A percentile compares a stretch with the other conserved stretches of the same genome.
These are phyloP conservation scores for Myiozetetes cayanensis DNA, from an alignment of 2,113 vertebrate genomes.

Conservation along the genomic window DNA sequence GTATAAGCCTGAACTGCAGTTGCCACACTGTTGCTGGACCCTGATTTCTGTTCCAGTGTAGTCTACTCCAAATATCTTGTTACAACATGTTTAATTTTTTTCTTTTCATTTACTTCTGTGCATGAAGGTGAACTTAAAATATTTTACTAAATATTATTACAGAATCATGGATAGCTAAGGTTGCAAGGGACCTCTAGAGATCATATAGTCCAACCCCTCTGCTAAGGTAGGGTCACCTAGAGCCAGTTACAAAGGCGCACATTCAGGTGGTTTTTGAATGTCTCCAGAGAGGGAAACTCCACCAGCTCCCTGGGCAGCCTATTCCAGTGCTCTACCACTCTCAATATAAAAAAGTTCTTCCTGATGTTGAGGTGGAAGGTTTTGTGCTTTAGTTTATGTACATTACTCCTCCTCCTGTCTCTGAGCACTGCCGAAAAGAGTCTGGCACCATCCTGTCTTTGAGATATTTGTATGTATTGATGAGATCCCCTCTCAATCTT, in stretches of 20 bases:
- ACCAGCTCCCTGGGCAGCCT: accelerated
- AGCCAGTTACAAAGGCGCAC: not conserved
- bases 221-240: not conserved
- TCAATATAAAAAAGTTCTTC: not conserved
- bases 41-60: not conserved
- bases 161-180: too few relatives aligned
- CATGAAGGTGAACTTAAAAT: not conserved
- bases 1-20: not conserved
- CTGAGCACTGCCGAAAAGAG: not conserved
- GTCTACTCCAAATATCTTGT: not conserved
- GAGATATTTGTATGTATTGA: not conserved
- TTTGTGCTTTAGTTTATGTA: not conserved
- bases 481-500: not conserved
- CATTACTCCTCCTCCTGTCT: not conserved
- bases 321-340: not conserved
- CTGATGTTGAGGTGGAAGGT: not conserved
- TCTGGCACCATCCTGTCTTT: not conserved
- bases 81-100: not conserved
- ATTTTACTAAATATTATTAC: not conserved
- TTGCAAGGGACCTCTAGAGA: not conserved
- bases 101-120: not conserved
- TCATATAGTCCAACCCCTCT: not conserved
- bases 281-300: not conserved
- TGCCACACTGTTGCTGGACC: not conserved
- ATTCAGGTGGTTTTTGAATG: not conserved